Conservation (phyloP, 2,113 vertebrate species). For the Morone saxatilis region DNA sequence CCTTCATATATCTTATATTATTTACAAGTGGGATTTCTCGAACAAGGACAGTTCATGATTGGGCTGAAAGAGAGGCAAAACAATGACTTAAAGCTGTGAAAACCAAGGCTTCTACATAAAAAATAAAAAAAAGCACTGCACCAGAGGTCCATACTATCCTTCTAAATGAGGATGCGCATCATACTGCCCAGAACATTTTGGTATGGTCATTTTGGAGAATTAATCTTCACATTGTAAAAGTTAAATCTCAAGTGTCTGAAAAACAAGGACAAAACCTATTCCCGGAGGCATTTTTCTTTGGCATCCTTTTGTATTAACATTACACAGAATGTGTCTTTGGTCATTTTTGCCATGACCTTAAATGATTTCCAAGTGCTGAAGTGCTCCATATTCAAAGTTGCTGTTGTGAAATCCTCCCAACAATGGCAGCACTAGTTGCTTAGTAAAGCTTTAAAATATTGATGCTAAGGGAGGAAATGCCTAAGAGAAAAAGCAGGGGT, state of each 20-base stretch:
- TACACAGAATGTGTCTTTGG: neutral
- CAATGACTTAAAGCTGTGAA: neutral
- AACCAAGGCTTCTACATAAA: neutral
- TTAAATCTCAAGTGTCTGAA: neutral
- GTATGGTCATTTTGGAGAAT: neutral
- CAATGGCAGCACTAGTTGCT: neutral
- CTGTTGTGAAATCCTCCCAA: neutral
- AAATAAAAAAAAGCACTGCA: neutral
- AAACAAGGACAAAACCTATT: neutral
- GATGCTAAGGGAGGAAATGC: neutral
- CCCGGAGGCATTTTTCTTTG: neutral
- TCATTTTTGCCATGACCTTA: neutral
- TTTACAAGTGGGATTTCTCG: neutral
- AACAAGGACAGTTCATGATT: neutral
- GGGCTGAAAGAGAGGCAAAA: conserved; percentile 3
- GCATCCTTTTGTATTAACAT: neutral
- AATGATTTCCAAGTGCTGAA: neutral
- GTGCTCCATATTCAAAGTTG: neutral
- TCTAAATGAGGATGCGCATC: neutral
- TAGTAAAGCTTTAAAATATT: conserved; percentile 13
- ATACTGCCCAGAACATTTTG: neutral
- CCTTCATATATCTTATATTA: neutral
- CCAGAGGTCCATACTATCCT: neutral
- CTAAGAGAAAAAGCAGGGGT: neutral
- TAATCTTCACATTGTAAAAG: neutral